phyloP scores from a whole-genome alignment of 2,888 invertebrate species.

The Eugnorisma glareosa region DNA sequence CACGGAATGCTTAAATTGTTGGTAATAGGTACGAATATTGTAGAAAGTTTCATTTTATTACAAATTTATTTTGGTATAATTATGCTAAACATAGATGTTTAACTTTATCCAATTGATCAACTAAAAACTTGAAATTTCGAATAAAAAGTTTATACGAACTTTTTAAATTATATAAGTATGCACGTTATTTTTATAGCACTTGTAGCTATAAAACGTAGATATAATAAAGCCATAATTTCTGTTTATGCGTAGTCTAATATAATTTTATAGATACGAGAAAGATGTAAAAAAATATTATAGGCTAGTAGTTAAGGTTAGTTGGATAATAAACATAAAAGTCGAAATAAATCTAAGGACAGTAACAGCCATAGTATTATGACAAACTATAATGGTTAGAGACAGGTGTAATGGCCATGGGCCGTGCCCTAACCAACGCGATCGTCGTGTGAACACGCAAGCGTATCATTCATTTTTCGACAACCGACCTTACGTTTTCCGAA shows the following conservation, averaged over 20 bases:
- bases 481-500: background rate
- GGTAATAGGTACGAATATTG: slow-evolving; percentile 1
- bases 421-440: background rate
- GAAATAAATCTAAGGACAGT: slow-evolving; percentile 9
- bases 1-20: slow-evolving; percentile 6
- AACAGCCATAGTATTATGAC: slow-evolving; percentile 8
- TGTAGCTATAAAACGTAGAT: background rate
- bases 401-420: background rate
- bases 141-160: slow-evolving; percentile 14
- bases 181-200: slow-evolving; percentile 15
- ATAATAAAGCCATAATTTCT: slow-evolving; percentile 12
- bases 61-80: slow-evolving; percentile 26
- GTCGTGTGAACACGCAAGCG: background rate
- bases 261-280: slow-evolving; percentile 12
- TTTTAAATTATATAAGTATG: slow-evolving; percentile 13
- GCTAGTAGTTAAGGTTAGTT: slow-evolving; percentile 11
- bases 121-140: slow-evolving; percentile 32
- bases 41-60: slow-evolving; percentile 40
- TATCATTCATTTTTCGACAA: background rate
- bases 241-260: slow-evolving; percentile 7
- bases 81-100: slow-evolving; percentile 20
- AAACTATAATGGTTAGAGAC: slow-evolving; percentile 3
- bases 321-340: slow-evolving; percentile 32
- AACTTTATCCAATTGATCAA: slow-evolving; percentile 56
- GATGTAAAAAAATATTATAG: background rate